Percentiles rank a stretch among this genome's conserved stretches.
These are phyloP conservation scores for Chrysotoxum bicinctum DNA, from an alignment of 2,888 invertebrate genomes.

Conservation along the genomic window DNA sequence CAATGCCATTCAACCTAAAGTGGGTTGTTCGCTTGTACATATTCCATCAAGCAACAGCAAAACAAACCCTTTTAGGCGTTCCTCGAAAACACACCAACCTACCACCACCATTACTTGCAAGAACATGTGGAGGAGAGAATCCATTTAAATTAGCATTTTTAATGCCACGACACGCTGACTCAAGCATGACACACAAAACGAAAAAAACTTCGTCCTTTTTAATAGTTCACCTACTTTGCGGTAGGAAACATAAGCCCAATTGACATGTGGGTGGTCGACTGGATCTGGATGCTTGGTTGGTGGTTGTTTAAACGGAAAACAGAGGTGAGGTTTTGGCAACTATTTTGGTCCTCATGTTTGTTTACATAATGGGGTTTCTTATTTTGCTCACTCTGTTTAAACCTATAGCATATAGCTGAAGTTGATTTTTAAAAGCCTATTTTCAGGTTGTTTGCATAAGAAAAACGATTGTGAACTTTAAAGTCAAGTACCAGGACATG, in stretches of 20 bases:
- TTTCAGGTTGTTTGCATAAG: constrained; percentile 15
- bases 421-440: constrained; percentile 28
- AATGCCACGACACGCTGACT: constrained; percentile 66
- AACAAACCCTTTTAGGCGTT: constrained; percentile 55
- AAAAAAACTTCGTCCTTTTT: constrained; percentile 45
- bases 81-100: not conserved
- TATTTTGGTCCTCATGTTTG: constrained; percentile 47
- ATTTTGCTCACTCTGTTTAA: not conserved
- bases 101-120: constrained; percentile 35
- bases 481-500: not conserved
- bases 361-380: not conserved
- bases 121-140: constrained; percentile 44
- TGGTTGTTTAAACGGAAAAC: not conserved
- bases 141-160: constrained; percentile 72
- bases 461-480: constrained; percentile 3
- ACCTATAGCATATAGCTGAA: not conserved
- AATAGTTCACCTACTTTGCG: constrained; percentile 59
- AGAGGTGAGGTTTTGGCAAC: constrained; percentile 18
- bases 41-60: constrained; percentile 28
- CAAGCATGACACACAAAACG: constrained; percentile 39
- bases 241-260: constrained; percentile 42
- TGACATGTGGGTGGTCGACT: constrained; percentile 39
- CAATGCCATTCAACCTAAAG: constrained; percentile 54
- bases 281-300: not conserved
- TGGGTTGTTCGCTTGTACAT: constrained; percentile 16